These are phyloP conservation scores for Drosophila melanosoma DNA, from an alignment of 2,888 invertebrate species.

Conservation along the genomic window DNA sequence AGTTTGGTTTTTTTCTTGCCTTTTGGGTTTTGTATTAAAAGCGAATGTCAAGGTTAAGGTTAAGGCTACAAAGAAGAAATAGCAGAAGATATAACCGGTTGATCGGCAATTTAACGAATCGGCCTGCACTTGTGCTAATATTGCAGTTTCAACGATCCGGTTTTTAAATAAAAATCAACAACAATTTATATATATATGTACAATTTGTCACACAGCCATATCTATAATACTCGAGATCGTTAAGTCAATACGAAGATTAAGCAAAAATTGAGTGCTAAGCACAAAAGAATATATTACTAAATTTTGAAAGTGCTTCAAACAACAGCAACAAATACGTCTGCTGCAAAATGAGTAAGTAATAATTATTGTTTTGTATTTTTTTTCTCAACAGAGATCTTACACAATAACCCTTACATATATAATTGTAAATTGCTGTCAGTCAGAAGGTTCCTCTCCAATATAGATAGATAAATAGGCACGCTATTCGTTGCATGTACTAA, in stretches of 20 bases:
- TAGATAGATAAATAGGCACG: background rate
- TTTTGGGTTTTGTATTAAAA: conserved; percentile 17
- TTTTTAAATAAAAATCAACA: conserved; percentile 27
- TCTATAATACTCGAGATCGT: conserved; percentile 23
- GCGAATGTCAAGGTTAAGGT: conserved; percentile 72
- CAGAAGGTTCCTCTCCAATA: conserved; percentile 6
- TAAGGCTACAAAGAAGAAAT: conserved; percentile 7
- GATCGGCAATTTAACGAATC: background rate
- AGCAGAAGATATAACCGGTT: conserved; percentile 7
- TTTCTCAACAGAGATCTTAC: background rate
- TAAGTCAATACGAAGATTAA: conserved; percentile 6
- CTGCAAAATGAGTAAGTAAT: conserved; percentile 78
- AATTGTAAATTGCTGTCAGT: conserved; percentile 41
- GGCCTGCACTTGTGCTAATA: conserved; percentile 10
- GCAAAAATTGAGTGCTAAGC: conserved; percentile 7
- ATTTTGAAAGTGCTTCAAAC: conserved; percentile 11
- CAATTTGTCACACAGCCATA: conserved; percentile 40
- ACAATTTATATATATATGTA: conserved; percentile 32
- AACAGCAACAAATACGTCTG: conserved; percentile 20
- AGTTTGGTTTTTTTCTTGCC: background rate
- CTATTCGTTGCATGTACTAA: conserved; percentile 22
- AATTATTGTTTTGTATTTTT: conserved; percentile 12
- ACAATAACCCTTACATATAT: conserved; percentile 25
- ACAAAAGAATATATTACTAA: conserved; percentile 28
- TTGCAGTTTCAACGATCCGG: conserved; percentile 27